phyloP scores from a whole-genome alignment of 2,113 vertebrate genomes.

The Rissa tridactyla region DNA sequence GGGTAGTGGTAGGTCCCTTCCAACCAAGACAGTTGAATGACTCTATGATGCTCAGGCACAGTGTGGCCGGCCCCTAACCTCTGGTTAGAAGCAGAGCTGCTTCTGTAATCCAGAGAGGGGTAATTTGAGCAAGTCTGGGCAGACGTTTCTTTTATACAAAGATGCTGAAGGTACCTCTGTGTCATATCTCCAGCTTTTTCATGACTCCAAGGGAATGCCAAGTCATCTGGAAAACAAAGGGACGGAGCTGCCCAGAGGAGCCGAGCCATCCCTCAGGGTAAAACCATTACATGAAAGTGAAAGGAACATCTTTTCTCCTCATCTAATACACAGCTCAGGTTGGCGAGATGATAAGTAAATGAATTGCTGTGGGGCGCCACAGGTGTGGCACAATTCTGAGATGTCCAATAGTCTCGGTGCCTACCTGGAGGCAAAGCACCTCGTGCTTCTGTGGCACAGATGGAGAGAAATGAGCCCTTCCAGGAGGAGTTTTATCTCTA shows the following conservation, averaged over 20 bases:
- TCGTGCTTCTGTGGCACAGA: background rate
- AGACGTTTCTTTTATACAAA: background rate
- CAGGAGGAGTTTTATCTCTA: background rate
- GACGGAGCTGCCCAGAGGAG: rapidly evolving
- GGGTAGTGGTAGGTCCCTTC: too few relatives aligned
- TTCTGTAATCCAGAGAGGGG: background rate
- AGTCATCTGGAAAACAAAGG: background rate
- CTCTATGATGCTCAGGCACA: background rate
- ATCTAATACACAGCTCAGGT: background rate
- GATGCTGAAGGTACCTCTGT: background rate
- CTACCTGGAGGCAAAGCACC: background rate
- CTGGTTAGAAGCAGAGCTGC: background rate
- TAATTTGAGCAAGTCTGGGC: too few relatives aligned
- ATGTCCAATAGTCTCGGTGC: background rate
- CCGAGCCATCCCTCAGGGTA: background rate
- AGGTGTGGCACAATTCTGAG: background rate
- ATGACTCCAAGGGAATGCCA: background rate
- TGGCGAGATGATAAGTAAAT: background rate
- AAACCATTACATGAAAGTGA: background rate
- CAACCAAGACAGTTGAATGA: too few relatives aligned
- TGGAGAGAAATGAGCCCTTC: background rate
- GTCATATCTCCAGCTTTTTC: background rate
- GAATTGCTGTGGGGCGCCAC: background rate
- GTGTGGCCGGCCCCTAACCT: background rate
- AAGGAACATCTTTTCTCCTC: background rate